A percentile compares a stretch with the other conserved stretches of the same genome.
Evolutionary conservation across 1,140 invertebrate genomes (phyloP).

Genomic region (Oncopodura yosiiana): DNA sequence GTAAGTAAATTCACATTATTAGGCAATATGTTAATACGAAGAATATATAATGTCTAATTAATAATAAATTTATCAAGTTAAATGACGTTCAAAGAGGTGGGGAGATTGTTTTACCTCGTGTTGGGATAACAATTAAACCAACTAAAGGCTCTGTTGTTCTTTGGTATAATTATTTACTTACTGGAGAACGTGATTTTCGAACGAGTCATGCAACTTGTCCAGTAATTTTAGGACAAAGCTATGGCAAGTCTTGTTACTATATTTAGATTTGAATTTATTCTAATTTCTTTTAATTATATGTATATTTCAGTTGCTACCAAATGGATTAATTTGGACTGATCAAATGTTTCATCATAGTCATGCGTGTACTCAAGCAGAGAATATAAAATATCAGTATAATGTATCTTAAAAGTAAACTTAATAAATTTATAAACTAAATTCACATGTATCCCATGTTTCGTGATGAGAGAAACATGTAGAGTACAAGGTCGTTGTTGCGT

Average conservation of each 20-base stretch:
- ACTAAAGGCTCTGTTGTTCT: not conserved
- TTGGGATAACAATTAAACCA: not conserved
- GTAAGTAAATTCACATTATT: too few relatives aligned
- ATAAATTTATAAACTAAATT: too few relatives aligned
- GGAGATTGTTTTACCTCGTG: not conserved
- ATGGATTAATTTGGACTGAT: too few relatives aligned
- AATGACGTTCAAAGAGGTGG: not conserved
- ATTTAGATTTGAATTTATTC: not conserved
- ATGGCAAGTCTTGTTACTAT: not conserved
- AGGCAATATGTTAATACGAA: too few relatives aligned
- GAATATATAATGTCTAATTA: not conserved
- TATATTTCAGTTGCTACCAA: not conserved
- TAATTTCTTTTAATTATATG: not conserved
- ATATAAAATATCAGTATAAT: too few relatives aligned
- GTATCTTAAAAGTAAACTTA: too few relatives aligned
- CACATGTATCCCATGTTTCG: too few relatives aligned
- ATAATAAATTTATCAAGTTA: not conserved
- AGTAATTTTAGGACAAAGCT: constrained; percentile 13
- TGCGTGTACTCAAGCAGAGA: too few relatives aligned
- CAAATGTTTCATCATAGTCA: too few relatives aligned
- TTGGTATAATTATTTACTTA: constrained; percentile 3
- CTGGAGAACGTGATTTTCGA: not conserved
- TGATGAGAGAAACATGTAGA: too few relatives aligned
- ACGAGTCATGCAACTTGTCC: constrained; percentile 18
- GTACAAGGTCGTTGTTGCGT: too few relatives aligned